Percentiles rank a stretch among this genome's conserved stretches.
Evolutionary conservation across 2,797 vertebrate genomes (phyloP).

Genomic region (Mormyrops attenuatus): DNA sequence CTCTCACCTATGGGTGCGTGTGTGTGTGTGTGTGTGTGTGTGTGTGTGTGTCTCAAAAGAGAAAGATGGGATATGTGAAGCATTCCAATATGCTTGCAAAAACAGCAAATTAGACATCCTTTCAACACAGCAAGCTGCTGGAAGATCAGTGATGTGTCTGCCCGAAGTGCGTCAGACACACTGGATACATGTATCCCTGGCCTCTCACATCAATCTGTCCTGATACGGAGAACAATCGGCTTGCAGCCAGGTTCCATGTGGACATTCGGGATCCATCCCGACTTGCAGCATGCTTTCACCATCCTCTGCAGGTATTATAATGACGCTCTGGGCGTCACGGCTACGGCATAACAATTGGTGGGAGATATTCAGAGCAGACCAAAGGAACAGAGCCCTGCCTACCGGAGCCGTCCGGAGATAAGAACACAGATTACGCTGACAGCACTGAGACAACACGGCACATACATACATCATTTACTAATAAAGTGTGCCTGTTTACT

Average conservation of each 20-base stretch:
- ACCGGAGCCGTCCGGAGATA: not conserved
- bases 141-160: not conserved
- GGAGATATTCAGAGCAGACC: not conserved
- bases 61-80: not conserved
- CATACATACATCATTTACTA: not conserved
- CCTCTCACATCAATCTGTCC: not conserved
- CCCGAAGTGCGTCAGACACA: not conserved
- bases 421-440: not conserved
- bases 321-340: not conserved
- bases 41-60: not conserved
- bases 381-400: not conserved
- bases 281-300: not conserved
- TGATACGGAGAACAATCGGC: not conserved
- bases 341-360: not conserved
- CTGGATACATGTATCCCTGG: not conserved
- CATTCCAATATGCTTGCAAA: not conserved
- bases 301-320: not conserved
- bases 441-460: not conserved
- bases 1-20: not conserved
- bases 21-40: not conserved
- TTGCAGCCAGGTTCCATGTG: not conserved
- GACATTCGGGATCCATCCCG: not conserved
- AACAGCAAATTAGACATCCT: not conserved
- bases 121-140: not conserved
- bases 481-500: not conserved